Evolutionary conservation across 1,140 invertebrate species (phyloP), one percentile per base, ranked within the genome.

Genomic region (Pygmarrhopalites habei): DNA sequence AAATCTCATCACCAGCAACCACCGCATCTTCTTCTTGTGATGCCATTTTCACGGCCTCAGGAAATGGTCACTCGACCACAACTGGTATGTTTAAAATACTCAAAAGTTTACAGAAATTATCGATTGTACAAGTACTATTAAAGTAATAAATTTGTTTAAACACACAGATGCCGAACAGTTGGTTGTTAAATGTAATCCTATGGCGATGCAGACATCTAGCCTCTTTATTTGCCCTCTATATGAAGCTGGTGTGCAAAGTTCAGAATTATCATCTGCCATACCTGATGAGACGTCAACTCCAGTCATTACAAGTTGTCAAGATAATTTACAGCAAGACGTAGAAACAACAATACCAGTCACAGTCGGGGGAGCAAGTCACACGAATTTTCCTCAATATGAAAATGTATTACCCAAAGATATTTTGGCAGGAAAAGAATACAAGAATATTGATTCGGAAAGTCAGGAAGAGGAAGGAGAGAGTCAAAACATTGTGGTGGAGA

Each of bases 211-310:
- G 35, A 39, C 2, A 3, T 32, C 26, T 25, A 57, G 32, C 28
- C 29, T 68, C 19, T 69, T 61, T 21, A 58, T 69, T 5, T 69
- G 64, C 46, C 68, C 68, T 17, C 21, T 69, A 4, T 69, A 66
- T 41, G 68, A 69, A 58, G 68, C 60, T 1, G 64, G 68, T 17
- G 52, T 44, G 15, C 56, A 43, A 23, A 52, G 25, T n/a, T 52
- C 49, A 28, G 49, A 52, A 52, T 5, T 52, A 26, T 52, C 25
- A 19, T 26, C 23, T 26, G 25, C 7, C n/a, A 14, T 12, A 10
- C 10, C 25, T 2, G 28, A 26, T 2, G 23, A 30, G 10, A 4
- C 53, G 3, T 7, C 53, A 32, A 35, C 32, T 35, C 15, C 15
- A 35, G 32, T 35, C 32, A 35, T 15, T 35, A 7, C 32, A 35